Percentiles rank a stretch among this genome's conserved stretches.
phyloP scores from a whole-genome alignment of 2,113 vertebrate genomes.

The Empidonax alnorum region DNA sequence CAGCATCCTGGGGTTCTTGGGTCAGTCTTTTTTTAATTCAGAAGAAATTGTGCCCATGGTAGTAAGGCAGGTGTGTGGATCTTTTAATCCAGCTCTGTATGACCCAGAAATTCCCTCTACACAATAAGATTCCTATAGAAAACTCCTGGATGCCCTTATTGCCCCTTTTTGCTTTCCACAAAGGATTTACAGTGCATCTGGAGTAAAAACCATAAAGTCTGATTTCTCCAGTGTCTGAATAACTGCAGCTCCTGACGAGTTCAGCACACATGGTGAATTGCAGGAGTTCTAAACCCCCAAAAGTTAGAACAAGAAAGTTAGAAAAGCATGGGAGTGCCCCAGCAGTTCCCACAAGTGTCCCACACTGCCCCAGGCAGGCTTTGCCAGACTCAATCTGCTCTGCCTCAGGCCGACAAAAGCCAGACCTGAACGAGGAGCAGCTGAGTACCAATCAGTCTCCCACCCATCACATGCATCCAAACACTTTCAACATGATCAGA shows the following conservation, averaged over 20 bases:
- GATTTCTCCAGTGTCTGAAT: background rate
- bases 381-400: background rate
- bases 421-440: background rate
- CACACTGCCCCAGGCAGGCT: background rate
- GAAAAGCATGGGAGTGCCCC: background rate
- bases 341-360: background rate
- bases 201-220: background rate
- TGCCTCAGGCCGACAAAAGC: background rate
- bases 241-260: background rate
- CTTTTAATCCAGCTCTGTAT: background rate
- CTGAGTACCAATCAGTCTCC: background rate
- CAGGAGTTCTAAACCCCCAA: background rate
- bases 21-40: background rate
- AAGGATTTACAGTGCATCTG: background rate
- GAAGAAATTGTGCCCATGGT: background rate
- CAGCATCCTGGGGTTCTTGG: background rate
- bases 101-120: background rate
- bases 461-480: background rate
- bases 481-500: background rate
- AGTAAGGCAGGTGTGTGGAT: background rate
- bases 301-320: background rate
- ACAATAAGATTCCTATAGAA: background rate
- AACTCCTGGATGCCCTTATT: background rate
- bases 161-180: background rate
- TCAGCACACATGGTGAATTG: background rate